Evolutionary conservation across 2,797 vertebrate genomes (phyloP), one percentile per base, ranked within the genome.

Genomic region (Dendrocincla tyrannina): DNA sequence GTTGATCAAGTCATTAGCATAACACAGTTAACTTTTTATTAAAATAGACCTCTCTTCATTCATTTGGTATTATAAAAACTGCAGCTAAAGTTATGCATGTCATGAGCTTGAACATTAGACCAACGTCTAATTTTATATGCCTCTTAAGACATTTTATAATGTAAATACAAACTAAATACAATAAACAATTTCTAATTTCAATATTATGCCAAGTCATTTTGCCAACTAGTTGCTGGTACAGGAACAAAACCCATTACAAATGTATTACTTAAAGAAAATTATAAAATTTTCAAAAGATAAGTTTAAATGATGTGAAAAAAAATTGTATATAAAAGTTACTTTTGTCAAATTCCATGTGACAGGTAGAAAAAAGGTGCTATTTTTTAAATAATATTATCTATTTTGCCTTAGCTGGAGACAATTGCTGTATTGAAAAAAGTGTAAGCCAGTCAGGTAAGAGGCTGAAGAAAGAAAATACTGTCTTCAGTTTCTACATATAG

Each of bases 11-110:
- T 60, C 42, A 5, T 60, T 77, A 74, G 10, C 8, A 78, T 42
- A 55, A 28, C n/a, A 28, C 13, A 46, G 5, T 56, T 24, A 72
- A 85, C 66, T 81, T 79, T 47, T 77, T 79, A 76, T 77, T 92
- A 92, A 94, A 94, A 81, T 62, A 42, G 25, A 62, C 70, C 27
- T 70, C 4, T 92, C 88, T 80, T 85, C 50, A 89, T 69, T 84
- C 39, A 81, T 76, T 47, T 47, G 8, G 1, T 11, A 3, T 47
- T 73, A 37, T 25, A 78, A 56, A 41, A 23, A 28, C 6, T 42
- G 3, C 44, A 22, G 4, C 44, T 41, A 60, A 72, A 77, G 32
- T 7, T 46, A 16, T 17, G 14, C 5, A 44, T 3, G 5, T 28
- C 6, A 77, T 41, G 3, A 86, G 7, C 14, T n/a, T 84, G 19